Percentiles rank a stretch among this genome's conserved stretches.
phyloP scores from a whole-genome alignment of 2,113 vertebrate genomes.

The Heterochromis multidens region DNA sequence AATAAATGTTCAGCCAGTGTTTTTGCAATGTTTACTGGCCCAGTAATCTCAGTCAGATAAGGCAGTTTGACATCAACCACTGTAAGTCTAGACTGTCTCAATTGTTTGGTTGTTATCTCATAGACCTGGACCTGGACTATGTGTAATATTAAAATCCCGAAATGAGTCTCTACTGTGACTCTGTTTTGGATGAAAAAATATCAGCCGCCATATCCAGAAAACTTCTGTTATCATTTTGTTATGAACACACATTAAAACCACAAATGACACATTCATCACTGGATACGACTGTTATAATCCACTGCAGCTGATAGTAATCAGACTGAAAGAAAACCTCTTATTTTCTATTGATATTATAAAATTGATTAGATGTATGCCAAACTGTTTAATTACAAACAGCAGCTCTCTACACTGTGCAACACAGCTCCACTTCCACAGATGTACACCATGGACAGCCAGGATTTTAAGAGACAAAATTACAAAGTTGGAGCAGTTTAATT shows the following conservation, averaged over 20 bases:
- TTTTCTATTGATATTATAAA: background rate
- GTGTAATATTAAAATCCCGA: background rate
- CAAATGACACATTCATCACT: background rate
- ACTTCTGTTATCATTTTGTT: background rate
- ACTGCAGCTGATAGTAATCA: background rate
- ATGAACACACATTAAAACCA: background rate
- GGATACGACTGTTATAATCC: background rate
- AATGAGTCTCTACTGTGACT: background rate
- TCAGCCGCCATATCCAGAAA: background rate
- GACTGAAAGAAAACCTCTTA: background rate
- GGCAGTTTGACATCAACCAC: background rate
- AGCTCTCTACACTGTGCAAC: background rate
- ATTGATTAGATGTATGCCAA: background rate
- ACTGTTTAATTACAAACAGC: background rate
- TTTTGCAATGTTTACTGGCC: background rate
- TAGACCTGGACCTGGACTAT: background rate
- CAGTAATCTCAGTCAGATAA: background rate
- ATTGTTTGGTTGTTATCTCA: background rate
- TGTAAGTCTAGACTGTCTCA: background rate
- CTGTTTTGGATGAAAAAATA: background rate
- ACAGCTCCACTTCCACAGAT: background rate
- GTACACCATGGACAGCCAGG: background rate
- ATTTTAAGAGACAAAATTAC: background rate
- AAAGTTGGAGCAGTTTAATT: background rate
- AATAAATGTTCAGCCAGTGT: background rate